Base-by-base conservation (phyloP, 1,140 invertebrate species). In the Penaeus vannamei region DNA sequence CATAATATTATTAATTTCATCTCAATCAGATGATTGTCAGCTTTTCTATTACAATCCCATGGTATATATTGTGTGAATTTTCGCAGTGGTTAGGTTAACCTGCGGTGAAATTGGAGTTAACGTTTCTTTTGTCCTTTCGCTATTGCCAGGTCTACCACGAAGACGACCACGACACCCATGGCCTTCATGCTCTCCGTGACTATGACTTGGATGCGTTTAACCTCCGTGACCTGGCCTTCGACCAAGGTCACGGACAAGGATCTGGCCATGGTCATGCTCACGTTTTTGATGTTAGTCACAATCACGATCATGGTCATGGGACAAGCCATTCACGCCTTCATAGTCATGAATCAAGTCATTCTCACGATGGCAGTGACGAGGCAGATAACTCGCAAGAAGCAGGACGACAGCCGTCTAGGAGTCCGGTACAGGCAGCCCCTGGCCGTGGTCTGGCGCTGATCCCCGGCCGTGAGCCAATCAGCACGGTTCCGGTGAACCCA, bases 101-200 rank as follows among this genome's bases (percentile, higher is more conserved):
- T 2, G 8, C 36, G 8, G 4, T 42, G 36, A 17, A 53, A 53
- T 8, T 10, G 2, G 53, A 53, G 2, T 0, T 17, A 53, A 14
- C 14, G 1, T 53, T 53, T 53, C 53, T 53, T 53, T 14, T 53
- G 4, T 53, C 12, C 12, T 10, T 53, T 53, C 12, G 36, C 14
- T 53, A 53, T 53, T 53, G 53, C 22, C 17, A 20, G 81, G 81
- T 10, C 0, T 29, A 66, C 8, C 23, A 42, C 4, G 60, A 19
- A 66, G 82, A 84, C 59, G 82, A 0, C 60, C 82, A 84, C 61
- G 62, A 66, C 82, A 29, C 14, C 3, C 60, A 84, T 20, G 59
- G 60, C 3, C 60, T 64, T 32, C 60, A 84, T n/a, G 2, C 26
- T 23, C 29, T 36, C 26, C 29, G 42, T 32, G 60, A 84, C 3